Evolutionary conservation across 2,113 vertebrate species (phyloP), one percentile per base, ranked within the genome.

Genomic region (Sorex araneus): DNA sequence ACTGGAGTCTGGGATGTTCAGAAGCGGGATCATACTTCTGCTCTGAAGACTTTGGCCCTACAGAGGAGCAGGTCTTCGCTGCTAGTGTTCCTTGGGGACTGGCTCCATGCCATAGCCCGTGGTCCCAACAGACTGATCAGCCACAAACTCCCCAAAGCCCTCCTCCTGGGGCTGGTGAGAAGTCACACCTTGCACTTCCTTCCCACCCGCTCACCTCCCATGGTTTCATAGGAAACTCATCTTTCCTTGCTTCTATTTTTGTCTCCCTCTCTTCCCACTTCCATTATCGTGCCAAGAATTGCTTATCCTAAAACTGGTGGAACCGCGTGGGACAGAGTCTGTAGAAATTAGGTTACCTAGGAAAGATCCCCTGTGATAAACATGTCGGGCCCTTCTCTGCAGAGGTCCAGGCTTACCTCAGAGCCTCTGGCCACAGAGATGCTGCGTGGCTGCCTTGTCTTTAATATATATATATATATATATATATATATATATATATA

Each of bases 161-260:
- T 30, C 64, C 34, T 47, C 3, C 7, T 0, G 0, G 64, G 13
- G 43, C 32, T 32, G 6, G 45, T 19, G 10, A 60, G 40, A 78
- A 47, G 34, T 28, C 28, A 18, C 10, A 4, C 32, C 36, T 83
- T 64, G 21, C 43, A 77, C 40, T 84, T 0, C 64, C 64, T 74
- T 74, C 84, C 71, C 45, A 69, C 25, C 13, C 54, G 82, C 57
- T 74, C 66, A 1, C 34, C 79, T 88, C 45, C 83, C 75, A 45
- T 84, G 50, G 71, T 76, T 89, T 84, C 81, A 79, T 87, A 90
- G 63, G 60, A 80, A 73, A 45, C 67, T 63, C 19, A 66, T 87
- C 70, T 85, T 87, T 43, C 71, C 78, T 67, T 47, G 34, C 79
- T 78, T 93, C 84, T 91, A 27, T 87, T 91, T 91, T 83, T 88